Base-by-base conservation (phyloP, 2,888 invertebrate genomes). In the Scaptomyza reducta region DNA sequence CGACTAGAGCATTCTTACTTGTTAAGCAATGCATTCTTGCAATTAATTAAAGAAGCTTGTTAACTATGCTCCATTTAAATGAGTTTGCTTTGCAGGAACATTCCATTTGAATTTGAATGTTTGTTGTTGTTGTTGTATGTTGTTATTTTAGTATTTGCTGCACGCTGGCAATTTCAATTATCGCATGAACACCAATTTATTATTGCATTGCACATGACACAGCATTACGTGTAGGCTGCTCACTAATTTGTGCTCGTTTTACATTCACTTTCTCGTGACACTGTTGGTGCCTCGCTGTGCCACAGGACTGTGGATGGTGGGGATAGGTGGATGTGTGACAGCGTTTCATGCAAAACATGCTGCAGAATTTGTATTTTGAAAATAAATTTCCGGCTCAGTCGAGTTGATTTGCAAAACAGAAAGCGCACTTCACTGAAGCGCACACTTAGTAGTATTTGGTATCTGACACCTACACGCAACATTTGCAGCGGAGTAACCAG, bases 341-440 rank as follows among this genome's bases (percentile, higher is more conserved):
- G 57, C 60, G 38, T 64, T 74, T 66, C 57, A 57, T 60, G 69
- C 58, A 63, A 58, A 54, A 49, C 56, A 70, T 57, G 76, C 58
- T 45, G 16, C 40, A 64, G 44, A 80, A 71, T 68, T 76, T 66
- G 75, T 74, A 82, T 86, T 86, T 84, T 68, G 79, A 86, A 86
- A 86, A 83, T 86, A 82, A 85, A 88, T 84, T 84, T 88, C 84
- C 88, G 83, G 77, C 72, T 66, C 46, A 82, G 73, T 46, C 77
- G 83, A 75, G 83, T 86, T 85, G 88, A 87, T 82, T 87, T 80
- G 78, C 68, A 56, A 69, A 74, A 64, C 59, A 68, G 61, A 16
- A 66, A 46, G 45, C 53, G 57, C 47, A n/a, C 53, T 38, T 42
- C 16, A 31, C 31, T 18, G 35, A 22, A 47, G 54, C 46, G 25